Percentiles rank a stretch among this genome's conserved stretches.
phyloP scores from a whole-genome alignment of 2,113 vertebrate genomes.

The Psittacara wagleri region DNA sequence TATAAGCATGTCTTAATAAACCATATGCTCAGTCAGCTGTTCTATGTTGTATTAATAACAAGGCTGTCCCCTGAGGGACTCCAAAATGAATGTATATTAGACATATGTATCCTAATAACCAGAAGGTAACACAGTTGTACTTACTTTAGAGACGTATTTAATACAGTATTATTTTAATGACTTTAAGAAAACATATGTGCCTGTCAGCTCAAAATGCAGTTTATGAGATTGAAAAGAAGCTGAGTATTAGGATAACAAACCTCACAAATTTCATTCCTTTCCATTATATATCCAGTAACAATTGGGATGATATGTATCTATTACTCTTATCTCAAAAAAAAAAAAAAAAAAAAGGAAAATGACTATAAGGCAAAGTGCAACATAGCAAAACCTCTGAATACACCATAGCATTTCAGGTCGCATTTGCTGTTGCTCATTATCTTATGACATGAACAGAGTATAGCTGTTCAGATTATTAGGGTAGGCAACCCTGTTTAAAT shows the following conservation, averaged over 20 bases:
- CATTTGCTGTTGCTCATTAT: background rate
- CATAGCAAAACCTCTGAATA: background rate
- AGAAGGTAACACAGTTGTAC: constrained; percentile 54
- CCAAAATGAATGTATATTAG: constrained; percentile 65
- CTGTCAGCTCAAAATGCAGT: background rate
- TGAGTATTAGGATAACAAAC: background rate
- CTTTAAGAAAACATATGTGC: constrained; percentile 43
- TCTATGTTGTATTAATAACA: constrained; percentile 68
- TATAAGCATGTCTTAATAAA: constrained; percentile 72
- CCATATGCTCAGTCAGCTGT: constrained; percentile 76
- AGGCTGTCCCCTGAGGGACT: constrained; percentile 58
- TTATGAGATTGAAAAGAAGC: background rate
- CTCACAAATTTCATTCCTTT: background rate
- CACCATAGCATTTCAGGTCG: background rate
- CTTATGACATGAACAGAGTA: background rate
- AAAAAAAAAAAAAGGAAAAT: background rate
- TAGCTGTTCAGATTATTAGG: background rate
- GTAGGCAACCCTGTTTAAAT: background rate
- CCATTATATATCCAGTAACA: background rate
- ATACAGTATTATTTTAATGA: constrained; percentile 55
- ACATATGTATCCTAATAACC: constrained; percentile 30
- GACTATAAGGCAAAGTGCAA: background rate
- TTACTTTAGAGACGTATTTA: constrained; percentile 60
- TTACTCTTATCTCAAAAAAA: background rate
- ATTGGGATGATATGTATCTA: background rate